Percentiles rank a stretch among this genome's conserved stretches.
Evolutionary conservation across 2,113 vertebrate genomes (phyloP).

Genomic region (Chaetura pelagica): DNA sequence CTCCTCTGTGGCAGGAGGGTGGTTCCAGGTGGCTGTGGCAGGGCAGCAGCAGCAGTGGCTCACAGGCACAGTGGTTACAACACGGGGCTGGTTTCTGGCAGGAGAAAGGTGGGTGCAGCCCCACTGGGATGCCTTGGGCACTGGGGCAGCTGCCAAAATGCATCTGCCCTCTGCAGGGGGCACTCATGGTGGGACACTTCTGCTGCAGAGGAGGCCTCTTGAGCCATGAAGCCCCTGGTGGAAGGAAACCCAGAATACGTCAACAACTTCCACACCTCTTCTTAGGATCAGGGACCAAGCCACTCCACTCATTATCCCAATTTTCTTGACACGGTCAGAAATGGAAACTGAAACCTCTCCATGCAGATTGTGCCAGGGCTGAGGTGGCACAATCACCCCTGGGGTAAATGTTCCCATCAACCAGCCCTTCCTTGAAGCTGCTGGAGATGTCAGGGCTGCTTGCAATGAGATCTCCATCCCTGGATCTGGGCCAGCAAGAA

Average conservation of each 20-base stretch:
- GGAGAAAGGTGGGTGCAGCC: not conserved
- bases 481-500: not conserved
- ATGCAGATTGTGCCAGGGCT: not conserved
- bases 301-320: not conserved
- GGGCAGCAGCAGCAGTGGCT: constrained; percentile 12
- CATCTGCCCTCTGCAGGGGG: not conserved
- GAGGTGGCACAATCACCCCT: not conserved
- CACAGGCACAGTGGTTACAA: not conserved
- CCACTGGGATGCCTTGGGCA: accelerated
- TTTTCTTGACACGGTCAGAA: not conserved
- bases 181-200: not conserved
- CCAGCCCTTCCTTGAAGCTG: not conserved
- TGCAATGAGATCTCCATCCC: accelerated
- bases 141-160: not conserved
- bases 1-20: not conserved
- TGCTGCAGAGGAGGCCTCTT: not conserved
- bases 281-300: not conserved
- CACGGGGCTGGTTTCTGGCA: not conserved
- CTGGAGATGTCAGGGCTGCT: not conserved
- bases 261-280: not conserved
- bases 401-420: not conserved
- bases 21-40: accelerated
- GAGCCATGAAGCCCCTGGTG: not conserved
- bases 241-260: not conserved
- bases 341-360: not conserved